These are phyloP conservation scores for Silurus meridionalis DNA, from an alignment of 2,113 vertebrate species.

Conservation along the genomic window DNA sequence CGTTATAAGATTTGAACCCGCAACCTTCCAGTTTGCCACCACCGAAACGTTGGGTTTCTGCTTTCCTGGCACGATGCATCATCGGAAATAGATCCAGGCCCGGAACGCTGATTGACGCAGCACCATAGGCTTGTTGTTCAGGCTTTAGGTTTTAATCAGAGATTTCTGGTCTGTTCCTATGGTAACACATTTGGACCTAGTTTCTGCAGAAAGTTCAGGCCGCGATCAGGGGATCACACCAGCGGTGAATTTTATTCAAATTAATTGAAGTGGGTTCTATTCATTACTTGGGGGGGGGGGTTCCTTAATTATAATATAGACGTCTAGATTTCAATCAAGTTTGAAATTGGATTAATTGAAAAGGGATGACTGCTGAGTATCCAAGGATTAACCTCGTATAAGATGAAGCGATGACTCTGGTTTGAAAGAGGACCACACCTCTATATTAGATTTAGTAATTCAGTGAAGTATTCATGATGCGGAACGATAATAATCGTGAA, in stretches of 20 bases:
- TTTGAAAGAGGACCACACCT: background rate
- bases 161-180: conserved; percentile 10
- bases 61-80: background rate
- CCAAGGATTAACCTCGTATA: background rate
- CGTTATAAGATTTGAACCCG: background rate
- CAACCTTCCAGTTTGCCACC: background rate
- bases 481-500: too few relatives aligned
- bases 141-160: conserved; percentile 1
- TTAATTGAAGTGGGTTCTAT: conserved; percentile 3
- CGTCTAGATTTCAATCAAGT: conserved; percentile 1
- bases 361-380: background rate
- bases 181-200: background rate
- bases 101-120: background rate
- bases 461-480: background rate
- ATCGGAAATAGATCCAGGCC: background rate
- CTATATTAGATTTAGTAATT: background rate
- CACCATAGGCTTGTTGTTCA: background rate
- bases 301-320: background rate
- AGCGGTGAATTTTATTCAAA: conserved; percentile 4
- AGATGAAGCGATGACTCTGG: background rate
- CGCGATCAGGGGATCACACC: background rate
- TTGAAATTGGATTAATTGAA: background rate
- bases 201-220: background rate
- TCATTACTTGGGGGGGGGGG: background rate
- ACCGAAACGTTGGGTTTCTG: background rate